A percentile compares a stretch with the other conserved stretches of the same genome.
These are phyloP conservation scores for Pararge aegeria DNA, from an alignment of 1,140 invertebrate species.

Conservation along the genomic window DNA sequence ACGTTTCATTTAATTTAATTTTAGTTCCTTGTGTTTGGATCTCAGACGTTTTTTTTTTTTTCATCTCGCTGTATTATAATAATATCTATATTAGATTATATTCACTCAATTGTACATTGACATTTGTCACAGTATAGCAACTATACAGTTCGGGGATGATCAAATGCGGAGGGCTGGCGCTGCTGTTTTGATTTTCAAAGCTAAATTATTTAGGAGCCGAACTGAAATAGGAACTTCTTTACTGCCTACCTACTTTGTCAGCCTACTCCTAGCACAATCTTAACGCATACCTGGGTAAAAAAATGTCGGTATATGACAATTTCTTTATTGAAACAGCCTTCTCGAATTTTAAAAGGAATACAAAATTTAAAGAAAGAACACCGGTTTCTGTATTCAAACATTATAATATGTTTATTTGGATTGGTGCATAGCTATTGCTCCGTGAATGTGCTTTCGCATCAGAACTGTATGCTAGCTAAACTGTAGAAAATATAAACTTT, in stretches of 20 bases:
- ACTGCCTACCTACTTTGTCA: no score
- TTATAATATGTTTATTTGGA: no score
- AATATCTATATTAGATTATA: slow-evolving; percentile 32
- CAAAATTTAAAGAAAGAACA: background rate
- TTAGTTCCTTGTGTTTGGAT: slow-evolving; percentile 68
- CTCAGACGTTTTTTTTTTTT: slow-evolving; percentile 54
- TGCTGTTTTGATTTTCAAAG: no score
- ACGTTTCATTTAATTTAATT: slow-evolving; percentile 31
- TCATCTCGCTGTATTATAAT: slow-evolving; percentile 51
- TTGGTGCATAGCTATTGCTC: no score
- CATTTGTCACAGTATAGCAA: slow-evolving; percentile 30
- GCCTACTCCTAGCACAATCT: no score
- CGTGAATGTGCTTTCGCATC: no score
- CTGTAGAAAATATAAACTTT: slow-evolving; percentile 24
- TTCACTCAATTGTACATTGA: slow-evolving; percentile 46
- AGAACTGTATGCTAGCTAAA: background rate
- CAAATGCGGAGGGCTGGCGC: background rate
- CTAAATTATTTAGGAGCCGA: no score
- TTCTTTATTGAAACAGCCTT: no score
- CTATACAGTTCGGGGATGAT: background rate
- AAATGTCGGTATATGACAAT: no score
- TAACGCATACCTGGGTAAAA: no score
- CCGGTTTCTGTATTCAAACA: background rate
- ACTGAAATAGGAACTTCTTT: no score
- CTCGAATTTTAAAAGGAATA: no score